phyloP scores from a whole-genome alignment of 2,113 vertebrate genomes.

The Callionymus lyra region DNA sequence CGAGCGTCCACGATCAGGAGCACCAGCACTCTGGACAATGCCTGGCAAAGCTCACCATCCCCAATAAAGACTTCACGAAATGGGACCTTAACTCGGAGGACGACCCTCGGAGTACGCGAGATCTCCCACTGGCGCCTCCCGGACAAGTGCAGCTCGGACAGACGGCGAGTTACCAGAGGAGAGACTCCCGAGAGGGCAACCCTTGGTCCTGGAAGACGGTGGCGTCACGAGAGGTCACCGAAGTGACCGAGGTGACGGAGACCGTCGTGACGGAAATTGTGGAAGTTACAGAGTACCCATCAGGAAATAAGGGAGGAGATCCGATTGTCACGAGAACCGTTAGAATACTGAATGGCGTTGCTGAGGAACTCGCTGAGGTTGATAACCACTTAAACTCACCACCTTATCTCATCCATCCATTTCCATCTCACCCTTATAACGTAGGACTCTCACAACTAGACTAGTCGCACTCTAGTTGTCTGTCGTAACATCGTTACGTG shows the following conservation, averaged over 20 bases:
- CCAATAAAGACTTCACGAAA: constrained; percentile 53
- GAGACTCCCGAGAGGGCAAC: constrained; percentile 56
- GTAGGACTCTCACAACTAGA: too few species aligned
- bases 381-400: constrained; percentile 24
- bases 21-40: constrained; percentile 69
- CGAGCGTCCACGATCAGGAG: constrained; percentile 61
- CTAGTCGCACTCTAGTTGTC: too few species aligned
- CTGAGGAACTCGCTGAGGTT: constrained; percentile 67
- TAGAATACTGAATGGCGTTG: constrained; percentile 66
- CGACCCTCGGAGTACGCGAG: constrained; percentile 53
- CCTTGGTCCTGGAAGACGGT: constrained; percentile 72
- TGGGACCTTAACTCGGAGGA: constrained; percentile 66
- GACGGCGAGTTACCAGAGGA: constrained; percentile 62
- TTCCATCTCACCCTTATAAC: too few species aligned
- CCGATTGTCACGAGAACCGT: constrained; percentile 71
- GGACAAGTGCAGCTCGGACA: constrained; percentile 42
- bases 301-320: constrained; percentile 66
- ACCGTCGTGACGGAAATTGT: constrained; percentile 73
- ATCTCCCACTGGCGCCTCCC: constrained; percentile 52
- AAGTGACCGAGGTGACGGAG: constrained; percentile 82
- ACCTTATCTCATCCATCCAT: constrained; percentile 19
- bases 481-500: constrained; percentile 1
- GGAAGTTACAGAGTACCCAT: constrained; percentile 73
- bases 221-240: constrained; percentile 72
- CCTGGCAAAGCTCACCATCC: constrained; percentile 55